Conservation (phyloP, 2,888 invertebrate species). For the Drosophila antonietae region DNA sequence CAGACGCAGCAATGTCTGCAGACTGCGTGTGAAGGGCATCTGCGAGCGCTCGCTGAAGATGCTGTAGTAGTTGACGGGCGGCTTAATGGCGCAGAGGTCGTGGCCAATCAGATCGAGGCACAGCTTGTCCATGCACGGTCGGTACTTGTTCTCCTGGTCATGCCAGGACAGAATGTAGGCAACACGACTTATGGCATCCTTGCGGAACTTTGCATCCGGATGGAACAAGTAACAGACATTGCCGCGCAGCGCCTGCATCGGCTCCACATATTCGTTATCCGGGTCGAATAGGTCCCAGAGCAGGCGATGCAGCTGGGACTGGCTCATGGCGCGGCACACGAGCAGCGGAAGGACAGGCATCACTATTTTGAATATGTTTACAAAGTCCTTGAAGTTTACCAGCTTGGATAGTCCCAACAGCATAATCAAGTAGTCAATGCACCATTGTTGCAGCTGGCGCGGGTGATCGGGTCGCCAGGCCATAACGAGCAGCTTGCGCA, state of each 20-base stretch:
- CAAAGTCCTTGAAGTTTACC: slow-evolving; percentile 59
- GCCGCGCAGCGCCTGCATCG: slow-evolving; percentile 68
- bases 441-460: slow-evolving; percentile 53
- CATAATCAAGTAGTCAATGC: slow-evolving; percentile 75
- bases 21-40: slow-evolving; percentile 25
- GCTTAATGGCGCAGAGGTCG: slow-evolving; percentile 71
- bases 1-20: slow-evolving; percentile 75
- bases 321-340: slow-evolving; percentile 56
- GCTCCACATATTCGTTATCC: slow-evolving; percentile 61
- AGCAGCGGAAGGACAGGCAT: slow-evolving; percentile 73
- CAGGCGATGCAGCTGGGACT: slow-evolving; percentile 39
- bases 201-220: slow-evolving; percentile 59
- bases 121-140: slow-evolving; percentile 62
- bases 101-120: slow-evolving; percentile 71
- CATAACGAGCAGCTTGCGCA: slow-evolving; percentile 68
- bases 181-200: slow-evolving; percentile 73
- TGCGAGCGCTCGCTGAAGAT: slow-evolving; percentile 63
- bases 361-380: slow-evolving; percentile 58
- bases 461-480: slow-evolving; percentile 28
- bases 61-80: slow-evolving; percentile 61
- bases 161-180: slow-evolving; percentile 68
- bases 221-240: slow-evolving; percentile 81
- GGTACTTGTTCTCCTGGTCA: slow-evolving; percentile 51
- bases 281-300: slow-evolving; percentile 78
- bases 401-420: slow-evolving; percentile 75